These are phyloP conservation scores for Andrena flavipes DNA, from an alignment of 2,888 invertebrate genomes.

Conservation along the genomic window DNA sequence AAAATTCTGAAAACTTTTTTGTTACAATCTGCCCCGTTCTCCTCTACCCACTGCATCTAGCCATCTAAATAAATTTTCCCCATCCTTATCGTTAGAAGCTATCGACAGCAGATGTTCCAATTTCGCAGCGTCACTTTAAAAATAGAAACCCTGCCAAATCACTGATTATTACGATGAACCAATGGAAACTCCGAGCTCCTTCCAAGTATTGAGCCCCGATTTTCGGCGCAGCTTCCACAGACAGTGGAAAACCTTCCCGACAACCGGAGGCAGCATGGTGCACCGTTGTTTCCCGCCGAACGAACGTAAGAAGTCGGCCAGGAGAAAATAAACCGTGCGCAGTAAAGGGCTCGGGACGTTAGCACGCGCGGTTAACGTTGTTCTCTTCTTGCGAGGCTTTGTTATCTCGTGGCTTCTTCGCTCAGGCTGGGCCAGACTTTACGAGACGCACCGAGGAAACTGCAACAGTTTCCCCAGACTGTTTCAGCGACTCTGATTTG, in stretches of 20 bases:
- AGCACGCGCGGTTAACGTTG: constrained; percentile 42
- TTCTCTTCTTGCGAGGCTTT: constrained; percentile 25
- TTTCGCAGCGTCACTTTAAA: not conserved
- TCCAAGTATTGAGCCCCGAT: not conserved
- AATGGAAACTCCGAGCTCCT: not conserved
- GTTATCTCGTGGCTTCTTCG: constrained; percentile 34
- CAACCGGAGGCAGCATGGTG: constrained; percentile 66
- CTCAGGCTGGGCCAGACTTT: constrained; percentile 33
- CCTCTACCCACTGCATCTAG: not conserved
- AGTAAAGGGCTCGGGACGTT: constrained; percentile 68
- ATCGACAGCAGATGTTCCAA: not conserved
- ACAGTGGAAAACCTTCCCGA: constrained; percentile 67
- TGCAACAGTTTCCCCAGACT: constrained; percentile 22
- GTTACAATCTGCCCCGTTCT: no score
- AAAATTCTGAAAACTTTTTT: no score
- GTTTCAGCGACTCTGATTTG: constrained; percentile 50
- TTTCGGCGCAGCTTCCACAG: not conserved
- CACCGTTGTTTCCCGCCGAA: not conserved
- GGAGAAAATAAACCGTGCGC: constrained; percentile 75
- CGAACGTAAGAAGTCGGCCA: constrained; percentile 65
- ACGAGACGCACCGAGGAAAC: constrained; percentile 35
- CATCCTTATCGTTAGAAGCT: not conserved
- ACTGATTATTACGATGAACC: not conserved
- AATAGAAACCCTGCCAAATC: not conserved
- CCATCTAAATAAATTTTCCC: not conserved